These are phyloP conservation scores for Gobio gobio DNA, from an alignment of 2,113 vertebrate genomes.

Conservation along the genomic window DNA sequence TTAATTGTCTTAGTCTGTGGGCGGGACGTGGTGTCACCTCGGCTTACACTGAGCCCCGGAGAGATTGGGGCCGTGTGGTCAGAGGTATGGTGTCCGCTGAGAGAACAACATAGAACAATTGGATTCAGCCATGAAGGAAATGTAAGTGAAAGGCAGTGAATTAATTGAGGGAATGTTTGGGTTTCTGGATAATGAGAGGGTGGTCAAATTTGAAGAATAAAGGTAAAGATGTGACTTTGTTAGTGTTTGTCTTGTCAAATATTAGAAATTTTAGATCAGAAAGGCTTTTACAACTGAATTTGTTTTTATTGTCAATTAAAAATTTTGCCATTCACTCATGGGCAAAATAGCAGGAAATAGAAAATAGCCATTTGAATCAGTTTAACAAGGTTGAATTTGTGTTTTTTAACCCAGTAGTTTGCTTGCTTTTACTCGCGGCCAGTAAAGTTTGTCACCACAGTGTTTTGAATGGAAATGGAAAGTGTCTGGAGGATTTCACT, in stretches of 20 bases:
- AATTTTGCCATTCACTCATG: neutral
- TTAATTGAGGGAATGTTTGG: neutral
- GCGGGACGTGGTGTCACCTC: slow-evolving; percentile 51
- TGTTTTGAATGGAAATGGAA: slow-evolving; percentile 13
- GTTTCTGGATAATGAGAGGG: neutral
- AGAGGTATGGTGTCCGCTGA: slow-evolving; percentile 60
- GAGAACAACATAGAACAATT: slow-evolving; percentile 44
- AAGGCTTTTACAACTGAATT: neutral
- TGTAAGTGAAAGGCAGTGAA: slow-evolving; percentile 54
- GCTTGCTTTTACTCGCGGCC: slow-evolving; percentile 15
- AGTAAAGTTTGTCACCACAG: neutral
- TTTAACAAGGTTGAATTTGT: neutral
- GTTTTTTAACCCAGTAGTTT: neutral
- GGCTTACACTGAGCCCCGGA: slow-evolving; percentile 49
- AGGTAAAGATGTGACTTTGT: neutral
- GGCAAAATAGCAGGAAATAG: neutral
- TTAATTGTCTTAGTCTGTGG: slow-evolving; percentile 61
- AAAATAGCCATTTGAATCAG: neutral
- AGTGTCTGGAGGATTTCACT: slow-evolving; percentile 18
- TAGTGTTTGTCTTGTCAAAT: neutral
- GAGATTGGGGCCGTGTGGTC: slow-evolving; percentile 40
- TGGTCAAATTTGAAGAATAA: neutral
- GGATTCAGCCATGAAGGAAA: slow-evolving; percentile 60
- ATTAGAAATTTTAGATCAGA: neutral
- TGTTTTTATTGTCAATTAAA: neutral